Evolutionary conservation across 2,797 vertebrate genomes (phyloP).

Genomic region (Gymnopithys bicolor): DNA sequence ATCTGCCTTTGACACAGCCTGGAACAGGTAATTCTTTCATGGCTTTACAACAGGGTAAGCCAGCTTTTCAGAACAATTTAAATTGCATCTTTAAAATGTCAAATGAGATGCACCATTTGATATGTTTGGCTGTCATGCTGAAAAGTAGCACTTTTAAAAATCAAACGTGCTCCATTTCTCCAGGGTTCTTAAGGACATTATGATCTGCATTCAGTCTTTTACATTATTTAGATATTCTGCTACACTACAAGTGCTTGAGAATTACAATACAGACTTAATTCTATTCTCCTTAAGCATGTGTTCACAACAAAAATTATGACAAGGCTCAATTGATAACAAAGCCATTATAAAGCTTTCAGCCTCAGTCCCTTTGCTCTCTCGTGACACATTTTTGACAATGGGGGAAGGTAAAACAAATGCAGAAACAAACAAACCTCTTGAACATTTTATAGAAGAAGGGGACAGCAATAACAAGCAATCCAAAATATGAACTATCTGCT

Average conservation of each 20-base stretch:
- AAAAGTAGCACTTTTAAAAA: background rate
- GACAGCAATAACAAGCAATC: background rate
- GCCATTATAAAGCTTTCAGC: background rate
- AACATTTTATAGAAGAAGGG: background rate
- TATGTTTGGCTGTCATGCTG: background rate
- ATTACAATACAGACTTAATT: background rate
- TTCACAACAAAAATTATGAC: background rate
- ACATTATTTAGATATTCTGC: background rate
- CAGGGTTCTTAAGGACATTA: background rate
- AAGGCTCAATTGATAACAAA: background rate
- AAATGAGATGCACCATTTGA: background rate
- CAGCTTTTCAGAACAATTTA: background rate
- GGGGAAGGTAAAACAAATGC: background rate
- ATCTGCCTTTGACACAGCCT: background rate
- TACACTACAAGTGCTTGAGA: background rate
- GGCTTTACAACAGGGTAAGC: background rate
- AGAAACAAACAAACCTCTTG: background rate
- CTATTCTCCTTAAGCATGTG: background rate
- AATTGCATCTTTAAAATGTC: background rate
- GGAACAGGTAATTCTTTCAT: background rate
- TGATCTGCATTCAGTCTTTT: background rate
- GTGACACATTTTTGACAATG: background rate
- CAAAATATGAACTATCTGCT: background rate
- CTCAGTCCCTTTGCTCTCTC: background rate
- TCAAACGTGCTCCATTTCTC: background rate